Evolutionary conservation across 2,113 vertebrate species (phyloP), one percentile per base, ranked within the genome.

Genomic region (Sceloporus tristichus): DNA sequence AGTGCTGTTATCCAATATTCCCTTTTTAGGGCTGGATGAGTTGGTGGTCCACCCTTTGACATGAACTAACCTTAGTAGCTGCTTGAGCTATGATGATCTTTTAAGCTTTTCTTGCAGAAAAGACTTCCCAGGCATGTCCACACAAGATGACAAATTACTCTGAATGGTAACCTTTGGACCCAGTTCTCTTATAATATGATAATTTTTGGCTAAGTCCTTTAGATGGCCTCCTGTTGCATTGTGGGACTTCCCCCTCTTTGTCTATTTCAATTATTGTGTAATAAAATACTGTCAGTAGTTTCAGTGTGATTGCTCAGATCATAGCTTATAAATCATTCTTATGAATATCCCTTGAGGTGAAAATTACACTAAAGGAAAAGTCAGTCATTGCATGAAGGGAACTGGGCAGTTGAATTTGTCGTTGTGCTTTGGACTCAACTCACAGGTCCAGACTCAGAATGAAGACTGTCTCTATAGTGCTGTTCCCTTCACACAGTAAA

Each of bases 111-210:
- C 13, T 19, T 87, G 40, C 9, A 77, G 16, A 27, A 87, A 40
- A 4, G 59, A n/a, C 3, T 48, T 86, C 4, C 9, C 71, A 92
- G 42, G 84, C 89, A 82, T 2, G 6, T 85, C 1, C 0, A 13
- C 1, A 0, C 11, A 76, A 82, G n/a, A 65, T 1, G 78, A 91
- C 66, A 86, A 79, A 66, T 1, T 18, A 9, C 13, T 27, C 9
- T 11, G 59, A 5, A 0, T 80, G 13, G 19, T 86, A 70, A 79
- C 76, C 14, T 93, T 91, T 87, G 5, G 21, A 89, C 7, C 21
- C 84, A 90, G 70, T 0, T n/a, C 11, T 82, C 82, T n/a, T 84
- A 75, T 9, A 87, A 88, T 2, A 3, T 82, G 6, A 8, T 59
- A 66, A 62, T 77, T 68, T 81, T 82, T 89, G 73, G 78, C 59